Percentiles rank a stretch among this genome's conserved stretches.
Conservation (phyloP, 2,113 vertebrate genomes). For the Sminthopsis crassicaudata region DNA sequence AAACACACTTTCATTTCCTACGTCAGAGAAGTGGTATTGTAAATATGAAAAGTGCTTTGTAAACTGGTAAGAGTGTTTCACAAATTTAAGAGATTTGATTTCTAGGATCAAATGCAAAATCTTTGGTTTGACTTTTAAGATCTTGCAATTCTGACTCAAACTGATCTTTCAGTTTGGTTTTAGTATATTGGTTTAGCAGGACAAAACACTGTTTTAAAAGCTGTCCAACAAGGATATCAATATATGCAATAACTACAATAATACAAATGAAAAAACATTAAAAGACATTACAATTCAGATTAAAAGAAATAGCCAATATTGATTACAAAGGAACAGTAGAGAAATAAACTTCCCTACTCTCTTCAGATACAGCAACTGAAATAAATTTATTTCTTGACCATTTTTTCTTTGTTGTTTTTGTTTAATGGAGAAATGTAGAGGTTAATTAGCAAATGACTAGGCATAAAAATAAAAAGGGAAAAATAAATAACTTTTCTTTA, state of each 20-base stretch:
- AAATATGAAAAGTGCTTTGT: not conserved
- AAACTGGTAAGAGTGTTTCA: slow-evolving; percentile 19
- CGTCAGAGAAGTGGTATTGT: not conserved
- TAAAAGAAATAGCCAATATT: not conserved
- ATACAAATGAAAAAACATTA: not conserved
- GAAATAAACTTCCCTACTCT: too few relatives aligned
- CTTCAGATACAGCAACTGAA: too few relatives aligned
- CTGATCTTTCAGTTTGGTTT: not conserved
- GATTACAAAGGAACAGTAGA: too few relatives aligned
- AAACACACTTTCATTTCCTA: not conserved
- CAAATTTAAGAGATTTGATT: not conserved
- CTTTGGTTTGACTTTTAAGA: not conserved
- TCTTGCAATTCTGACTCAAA: not conserved
- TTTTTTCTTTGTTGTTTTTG: too few relatives aligned
- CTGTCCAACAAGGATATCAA: not conserved
- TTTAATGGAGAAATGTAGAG: too few relatives aligned
- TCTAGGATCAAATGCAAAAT: not conserved
- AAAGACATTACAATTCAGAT: not conserved
- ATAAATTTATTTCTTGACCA: too few relatives aligned
- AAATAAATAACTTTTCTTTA: too few relatives aligned
- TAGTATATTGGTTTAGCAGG: not conserved
- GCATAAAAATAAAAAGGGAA: too few relatives aligned
- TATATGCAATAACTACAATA: not conserved
- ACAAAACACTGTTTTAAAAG: not conserved
- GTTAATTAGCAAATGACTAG: too few relatives aligned